Percentiles rank a stretch among this genome's conserved stretches.
Conservation (phyloP, 1,140 invertebrate genomes). For the Hypothenemus hampei region DNA sequence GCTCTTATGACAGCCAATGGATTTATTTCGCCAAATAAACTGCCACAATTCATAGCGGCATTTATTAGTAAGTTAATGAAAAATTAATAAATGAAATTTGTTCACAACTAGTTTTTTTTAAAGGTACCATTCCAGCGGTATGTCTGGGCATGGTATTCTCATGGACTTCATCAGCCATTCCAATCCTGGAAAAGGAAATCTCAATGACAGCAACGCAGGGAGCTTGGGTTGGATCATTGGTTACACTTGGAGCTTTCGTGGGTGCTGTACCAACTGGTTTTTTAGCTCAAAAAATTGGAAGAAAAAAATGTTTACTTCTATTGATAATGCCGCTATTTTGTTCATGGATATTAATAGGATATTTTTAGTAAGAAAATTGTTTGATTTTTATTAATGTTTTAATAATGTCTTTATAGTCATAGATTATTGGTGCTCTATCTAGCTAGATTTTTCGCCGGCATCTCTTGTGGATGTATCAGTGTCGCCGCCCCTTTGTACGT, state of each 20-base stretch:
- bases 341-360: constrained; percentile 63
- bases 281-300: constrained; percentile 61
- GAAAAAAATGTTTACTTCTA: constrained; percentile 61
- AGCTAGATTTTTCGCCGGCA: constrained; percentile 65
- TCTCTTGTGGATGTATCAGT: constrained; percentile 57
- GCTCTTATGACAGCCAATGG: constrained; percentile 18
- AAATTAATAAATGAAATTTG: too few species aligned
- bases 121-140: constrained; percentile 55
- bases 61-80: constrained; percentile 32
- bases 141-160: constrained; percentile 59
- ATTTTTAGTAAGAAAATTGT: constrained; percentile 50
- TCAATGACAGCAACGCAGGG: constrained; percentile 40
- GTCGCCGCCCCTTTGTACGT: constrained; percentile 67
- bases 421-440: constrained; percentile 56
- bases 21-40: constrained; percentile 6
- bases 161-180: constrained; percentile 63
- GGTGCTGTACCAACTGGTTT: constrained; percentile 58
- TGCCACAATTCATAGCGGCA: constrained; percentile 38
- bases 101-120: constrained; percentile 32
- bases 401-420: constrained; percentile 32
- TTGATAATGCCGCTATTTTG: constrained; percentile 59
- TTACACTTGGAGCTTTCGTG: constrained; percentile 56
- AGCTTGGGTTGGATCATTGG: constrained; percentile 50
- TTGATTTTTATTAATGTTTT: not conserved
- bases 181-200: constrained; percentile 39